Conservation (phyloP, 2,113 vertebrate species). For the Ginglymostoma cirratum region DNA sequence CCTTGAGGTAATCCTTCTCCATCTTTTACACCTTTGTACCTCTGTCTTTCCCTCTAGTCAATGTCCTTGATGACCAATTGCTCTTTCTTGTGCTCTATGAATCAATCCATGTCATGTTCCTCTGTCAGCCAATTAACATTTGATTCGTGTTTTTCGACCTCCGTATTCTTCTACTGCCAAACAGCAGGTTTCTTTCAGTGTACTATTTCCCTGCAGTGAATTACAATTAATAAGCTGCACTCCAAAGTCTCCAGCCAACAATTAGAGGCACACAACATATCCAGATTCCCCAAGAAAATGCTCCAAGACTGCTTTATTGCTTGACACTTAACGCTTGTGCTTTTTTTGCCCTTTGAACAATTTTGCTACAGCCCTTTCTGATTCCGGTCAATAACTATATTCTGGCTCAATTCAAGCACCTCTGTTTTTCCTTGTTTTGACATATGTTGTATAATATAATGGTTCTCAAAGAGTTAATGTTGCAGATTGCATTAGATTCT, state of each 20-base stretch:
- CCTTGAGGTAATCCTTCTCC: background rate
- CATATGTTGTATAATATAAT: background rate
- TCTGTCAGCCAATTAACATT: background rate
- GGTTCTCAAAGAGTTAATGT: too few relatives aligned
- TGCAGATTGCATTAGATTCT: too few relatives aligned
- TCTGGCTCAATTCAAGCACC: background rate
- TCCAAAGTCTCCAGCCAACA: background rate
- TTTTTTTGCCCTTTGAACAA: background rate
- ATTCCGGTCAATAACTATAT: background rate
- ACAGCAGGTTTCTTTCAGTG: background rate
- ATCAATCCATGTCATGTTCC: slow-evolving; percentile 11
- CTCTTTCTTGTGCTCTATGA: background rate
- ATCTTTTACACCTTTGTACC: background rate
- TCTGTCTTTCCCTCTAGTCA: background rate
- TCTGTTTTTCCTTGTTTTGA: background rate
- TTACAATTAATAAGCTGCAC: background rate
- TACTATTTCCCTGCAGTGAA: background rate
- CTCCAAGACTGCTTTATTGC: background rate
- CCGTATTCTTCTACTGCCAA: background rate
- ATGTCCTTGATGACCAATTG: background rate
- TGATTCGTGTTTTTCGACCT: too few relatives aligned
- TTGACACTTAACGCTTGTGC: background rate
- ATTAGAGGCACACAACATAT: background rate
- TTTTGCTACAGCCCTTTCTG: background rate
- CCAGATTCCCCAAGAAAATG: background rate